Base-by-base conservation (phyloP, 2,888 invertebrate species). In the Drosophila leonis region DNA sequence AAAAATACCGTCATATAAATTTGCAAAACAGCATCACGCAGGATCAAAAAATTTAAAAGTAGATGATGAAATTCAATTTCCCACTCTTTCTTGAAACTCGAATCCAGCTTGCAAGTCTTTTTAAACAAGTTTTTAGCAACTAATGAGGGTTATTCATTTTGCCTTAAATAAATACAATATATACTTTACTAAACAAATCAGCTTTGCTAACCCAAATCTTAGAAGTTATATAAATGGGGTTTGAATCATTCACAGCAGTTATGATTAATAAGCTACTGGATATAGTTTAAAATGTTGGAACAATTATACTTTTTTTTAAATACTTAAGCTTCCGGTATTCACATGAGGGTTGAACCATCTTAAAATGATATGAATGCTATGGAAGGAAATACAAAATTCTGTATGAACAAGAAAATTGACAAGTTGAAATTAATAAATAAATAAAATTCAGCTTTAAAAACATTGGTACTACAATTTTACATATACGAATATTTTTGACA, bases 41-140 rank as follows among this genome's bases (percentile, higher is more conserved):
- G 84, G 86, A 33, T 78, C 84, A 42, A 87, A 84, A 92, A 96
- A 96, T 83, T 98, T 98, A 24, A 98, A 98, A 93, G 98, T 98
- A 80, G 98, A 98, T 93, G 98, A 98, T 94, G 98, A 98, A 94
- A 96, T 96, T 93, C 98, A 98, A 94, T 98, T 98, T 94, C 98
- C 98, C 87, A 97, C 97, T 92, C 95, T 98, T 93, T 97, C 97
- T 93, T 97, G 96, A 94, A 76, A 55, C 10, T 46, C 27, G 56
- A 46, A 37, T 51, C 12, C 13, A 20, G 49, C 24, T 29, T 55
- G 35, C 46, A 39, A 46, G 37, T 52, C 55, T 51, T 60, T 49
- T 46, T 20, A 44, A 59, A 51, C 55, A 29, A 12, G 41, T 67
- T 41, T 70, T 49, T 51, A 76, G 65, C 52, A 63, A 56, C 70